phyloP scores from a whole-genome alignment of 1,140 invertebrate species.

The Drosophila watanabei region DNA sequence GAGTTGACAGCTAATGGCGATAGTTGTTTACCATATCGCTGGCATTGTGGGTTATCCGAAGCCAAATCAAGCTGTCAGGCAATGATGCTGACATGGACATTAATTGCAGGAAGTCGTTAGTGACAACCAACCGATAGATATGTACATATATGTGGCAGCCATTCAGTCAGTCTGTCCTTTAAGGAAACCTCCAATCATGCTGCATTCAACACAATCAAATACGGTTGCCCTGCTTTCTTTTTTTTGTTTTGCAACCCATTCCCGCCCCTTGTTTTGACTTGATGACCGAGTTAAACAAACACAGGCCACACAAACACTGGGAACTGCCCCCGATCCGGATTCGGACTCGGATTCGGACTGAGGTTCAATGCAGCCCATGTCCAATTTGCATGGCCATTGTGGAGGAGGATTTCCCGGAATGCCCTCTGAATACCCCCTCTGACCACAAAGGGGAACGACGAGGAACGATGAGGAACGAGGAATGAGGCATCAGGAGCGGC shows the following conservation, averaged over 20 bases:
- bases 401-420: slow-evolving; percentile 18
- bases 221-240: neutral
- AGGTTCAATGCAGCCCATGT: slow-evolving; percentile 22
- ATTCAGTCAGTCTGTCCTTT: neutral
- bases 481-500: neutral
- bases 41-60: neutral
- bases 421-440: slow-evolving; percentile 1
- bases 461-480: too few relatives aligned
- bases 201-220: slow-evolving; percentile 30
- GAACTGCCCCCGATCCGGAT: slow-evolving; percentile 10
- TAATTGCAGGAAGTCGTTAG: slow-evolving; percentile 26
- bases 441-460: slow-evolving; percentile 1
- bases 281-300: slow-evolving; percentile 52
- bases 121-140: neutral
- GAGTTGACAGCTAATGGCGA: neutral
- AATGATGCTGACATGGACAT: slow-evolving; percentile 12
- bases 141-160: neutral
- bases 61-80: slow-evolving; percentile 10
- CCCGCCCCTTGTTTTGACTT: slow-evolving; percentile 48
- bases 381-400: slow-evolving; percentile 50
- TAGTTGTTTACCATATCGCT: neutral
- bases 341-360: neutral
- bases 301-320: slow-evolving; percentile 44
- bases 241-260: neutral
- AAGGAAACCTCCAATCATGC: slow-evolving; percentile 39